A percentile compares a stretch with the other conserved stretches of the same genome.
phyloP scores from a whole-genome alignment of 2,113 vertebrate genomes.

The Lophochroa leadbeateri region DNA sequence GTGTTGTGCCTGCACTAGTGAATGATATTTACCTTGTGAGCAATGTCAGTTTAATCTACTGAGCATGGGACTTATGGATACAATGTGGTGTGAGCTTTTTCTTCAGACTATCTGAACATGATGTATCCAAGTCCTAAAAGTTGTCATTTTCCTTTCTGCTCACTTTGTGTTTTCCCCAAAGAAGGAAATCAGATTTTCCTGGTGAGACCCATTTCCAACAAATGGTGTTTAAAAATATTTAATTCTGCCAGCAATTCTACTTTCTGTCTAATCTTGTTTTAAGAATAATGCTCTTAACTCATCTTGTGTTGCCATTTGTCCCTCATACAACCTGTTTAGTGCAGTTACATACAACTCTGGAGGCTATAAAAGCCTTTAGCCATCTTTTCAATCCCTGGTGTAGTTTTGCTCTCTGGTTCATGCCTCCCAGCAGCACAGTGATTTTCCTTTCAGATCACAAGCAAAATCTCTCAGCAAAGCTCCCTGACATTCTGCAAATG shows the following conservation, averaged over 20 bases:
- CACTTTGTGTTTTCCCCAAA: neutral
- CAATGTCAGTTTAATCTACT: neutral
- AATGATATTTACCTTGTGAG: neutral
- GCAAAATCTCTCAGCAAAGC: neutral
- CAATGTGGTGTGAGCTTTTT: neutral
- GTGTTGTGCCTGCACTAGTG: neutral
- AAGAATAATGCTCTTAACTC: neutral
- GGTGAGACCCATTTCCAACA: neutral
- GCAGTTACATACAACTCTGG: neutral
- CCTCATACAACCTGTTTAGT: neutral
- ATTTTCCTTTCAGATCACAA: neutral
- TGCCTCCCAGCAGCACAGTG: neutral
- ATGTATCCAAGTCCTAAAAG: neutral
- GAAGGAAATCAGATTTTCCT: neutral
- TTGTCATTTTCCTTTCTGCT: neutral
- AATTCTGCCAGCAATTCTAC: neutral
- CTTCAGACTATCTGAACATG: neutral
- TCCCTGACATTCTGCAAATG: neutral
- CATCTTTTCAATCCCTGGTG: neutral
- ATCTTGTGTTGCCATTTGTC: neutral
- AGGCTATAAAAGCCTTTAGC: neutral
- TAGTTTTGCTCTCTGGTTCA: neutral
- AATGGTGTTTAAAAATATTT: neutral
- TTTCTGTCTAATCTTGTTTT: neutral
- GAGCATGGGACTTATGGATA: neutral